Evolutionary conservation across 2,797 vertebrate species (phyloP).

Genomic region (Pseudomugil tenellus): DNA sequence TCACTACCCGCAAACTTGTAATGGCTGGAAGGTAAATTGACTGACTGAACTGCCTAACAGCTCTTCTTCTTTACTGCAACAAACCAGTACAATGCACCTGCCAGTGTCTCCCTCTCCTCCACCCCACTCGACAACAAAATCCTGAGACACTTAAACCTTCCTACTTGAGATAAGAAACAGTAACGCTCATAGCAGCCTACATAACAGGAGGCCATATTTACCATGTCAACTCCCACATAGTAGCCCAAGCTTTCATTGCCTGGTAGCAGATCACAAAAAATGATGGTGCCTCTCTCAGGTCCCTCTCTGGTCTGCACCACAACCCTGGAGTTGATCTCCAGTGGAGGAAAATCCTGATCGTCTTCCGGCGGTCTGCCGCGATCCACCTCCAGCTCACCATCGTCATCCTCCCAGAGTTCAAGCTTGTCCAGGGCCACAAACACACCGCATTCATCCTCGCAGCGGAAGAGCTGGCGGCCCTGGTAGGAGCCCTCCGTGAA

Average conservation of each 20-base stretch:
- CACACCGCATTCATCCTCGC: constrained; percentile 97
- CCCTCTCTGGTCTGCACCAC: constrained; percentile 93
- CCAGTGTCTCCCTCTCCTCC: background rate
- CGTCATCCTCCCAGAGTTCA: constrained; percentile 93
- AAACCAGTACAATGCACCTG: background rate
- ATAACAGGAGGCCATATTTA: constrained; percentile 74
- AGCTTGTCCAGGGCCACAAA: constrained; percentile 98
- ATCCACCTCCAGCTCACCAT: constrained; percentile 88
- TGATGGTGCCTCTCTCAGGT: constrained; percentile 94
- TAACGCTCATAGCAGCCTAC: constrained; percentile 1
- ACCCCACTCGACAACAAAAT: background rate
- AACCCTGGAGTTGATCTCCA: constrained; percentile 97
- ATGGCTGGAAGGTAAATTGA: background rate
- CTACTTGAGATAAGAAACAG: background rate
- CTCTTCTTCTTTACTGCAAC: background rate
- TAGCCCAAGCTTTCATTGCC: constrained; percentile 96
- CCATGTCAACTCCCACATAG: constrained; percentile 99
- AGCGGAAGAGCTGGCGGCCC: constrained; percentile 95
- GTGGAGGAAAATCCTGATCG: constrained; percentile 88
- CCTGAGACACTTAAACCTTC: background rate
- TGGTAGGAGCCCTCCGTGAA: constrained; percentile 98
- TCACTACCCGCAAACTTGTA: background rate
- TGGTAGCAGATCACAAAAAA: constrained; percentile 96
- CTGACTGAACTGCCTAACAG: background rate
- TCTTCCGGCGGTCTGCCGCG: constrained; percentile 88